These are phyloP conservation scores for Drosophila kepulauana DNA, from an alignment of 1,140 invertebrate species.

Conservation along the genomic window DNA sequence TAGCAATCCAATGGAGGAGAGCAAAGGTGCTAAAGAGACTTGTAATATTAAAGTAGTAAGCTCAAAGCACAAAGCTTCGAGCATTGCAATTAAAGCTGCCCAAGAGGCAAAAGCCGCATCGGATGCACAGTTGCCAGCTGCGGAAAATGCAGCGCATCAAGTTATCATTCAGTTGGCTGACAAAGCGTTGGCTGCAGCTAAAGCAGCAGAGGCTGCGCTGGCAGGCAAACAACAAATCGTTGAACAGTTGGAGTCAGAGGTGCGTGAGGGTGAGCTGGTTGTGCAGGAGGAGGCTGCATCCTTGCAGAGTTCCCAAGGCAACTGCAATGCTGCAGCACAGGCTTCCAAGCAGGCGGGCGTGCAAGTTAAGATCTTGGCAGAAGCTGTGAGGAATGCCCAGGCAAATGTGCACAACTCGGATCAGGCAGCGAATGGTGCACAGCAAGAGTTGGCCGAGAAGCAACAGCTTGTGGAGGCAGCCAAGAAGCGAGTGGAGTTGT, in stretches of 20 bases:
- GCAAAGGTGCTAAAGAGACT: background rate
- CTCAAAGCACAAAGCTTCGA: slow-evolving; percentile 78
- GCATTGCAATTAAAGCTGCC: slow-evolving; percentile 88
- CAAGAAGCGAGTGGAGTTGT: slow-evolving; percentile 87
- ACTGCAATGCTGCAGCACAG: slow-evolving; percentile 87
- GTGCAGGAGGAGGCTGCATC: slow-evolving; percentile 87
- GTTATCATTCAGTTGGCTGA: slow-evolving; percentile 89
- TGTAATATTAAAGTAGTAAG: slow-evolving; percentile 17
- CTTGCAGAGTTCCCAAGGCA: slow-evolving; percentile 87
- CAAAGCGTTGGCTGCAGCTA: slow-evolving; percentile 88
- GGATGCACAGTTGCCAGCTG: slow-evolving; percentile 88
- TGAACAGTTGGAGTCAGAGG: slow-evolving; percentile 87
- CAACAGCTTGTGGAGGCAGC: slow-evolving; percentile 88
- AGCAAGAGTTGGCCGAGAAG: slow-evolving; percentile 87
- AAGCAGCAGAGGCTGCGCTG: slow-evolving; percentile 88
- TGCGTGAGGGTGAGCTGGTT: slow-evolving; percentile 88
- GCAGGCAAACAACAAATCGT: slow-evolving; percentile 88
- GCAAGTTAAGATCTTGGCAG: slow-evolving; percentile 72
- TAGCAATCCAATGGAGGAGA: background rate
- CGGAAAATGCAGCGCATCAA: slow-evolving; percentile 87
- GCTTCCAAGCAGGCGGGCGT: slow-evolving; percentile 86
- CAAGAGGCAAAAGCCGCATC: slow-evolving; percentile 88
- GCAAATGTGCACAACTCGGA: slow-evolving; percentile 87
- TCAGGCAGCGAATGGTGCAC: slow-evolving; percentile 86
- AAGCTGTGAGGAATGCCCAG: slow-evolving; percentile 75